Percentiles rank a stretch among this genome's conserved stretches.
Conservation (phyloP, 2,888 invertebrate species). For the Lamellibrachia columna region DNA sequence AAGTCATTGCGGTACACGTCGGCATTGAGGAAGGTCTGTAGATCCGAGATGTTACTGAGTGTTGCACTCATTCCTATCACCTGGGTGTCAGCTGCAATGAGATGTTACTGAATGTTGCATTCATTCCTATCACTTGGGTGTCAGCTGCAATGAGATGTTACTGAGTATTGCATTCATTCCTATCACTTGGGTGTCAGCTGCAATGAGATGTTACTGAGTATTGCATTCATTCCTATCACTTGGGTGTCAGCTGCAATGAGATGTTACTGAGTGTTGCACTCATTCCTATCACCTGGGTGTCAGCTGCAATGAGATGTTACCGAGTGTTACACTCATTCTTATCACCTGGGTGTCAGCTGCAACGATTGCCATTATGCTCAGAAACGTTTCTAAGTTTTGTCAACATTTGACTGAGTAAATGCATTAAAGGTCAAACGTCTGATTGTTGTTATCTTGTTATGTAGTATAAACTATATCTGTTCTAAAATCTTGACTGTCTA, state of each 20-base stretch:
- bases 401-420: neutral
- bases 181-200: slow-evolving; percentile 78
- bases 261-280: slow-evolving; percentile 96
- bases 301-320: slow-evolving; percentile 76
- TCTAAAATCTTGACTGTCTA: no score
- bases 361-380: slow-evolving; percentile 34
- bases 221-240: slow-evolving; percentile 96
- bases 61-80: slow-evolving; percentile 98
- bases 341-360: slow-evolving; percentile 81
- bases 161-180: slow-evolving; percentile 98
- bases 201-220: slow-evolving; percentile 85
- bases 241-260: slow-evolving; percentile 71
- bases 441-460: neutral
- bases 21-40: slow-evolving; percentile 84
- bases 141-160: slow-evolving; percentile 72
- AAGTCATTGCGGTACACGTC: slow-evolving; percentile 86
- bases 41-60: slow-evolving; percentile 86
- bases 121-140: slow-evolving; percentile 94
- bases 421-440: neutral
- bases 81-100: slow-evolving; percentile 72
- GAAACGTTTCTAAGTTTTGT: neutral
- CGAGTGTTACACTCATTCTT: slow-evolving; percentile 97
- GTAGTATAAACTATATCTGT: no score
- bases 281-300: slow-evolving; percentile 92
- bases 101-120: slow-evolving; percentile 94